phyloP scores from a whole-genome alignment of 2,797 vertebrate species.

The Echiichthys vipera region DNA sequence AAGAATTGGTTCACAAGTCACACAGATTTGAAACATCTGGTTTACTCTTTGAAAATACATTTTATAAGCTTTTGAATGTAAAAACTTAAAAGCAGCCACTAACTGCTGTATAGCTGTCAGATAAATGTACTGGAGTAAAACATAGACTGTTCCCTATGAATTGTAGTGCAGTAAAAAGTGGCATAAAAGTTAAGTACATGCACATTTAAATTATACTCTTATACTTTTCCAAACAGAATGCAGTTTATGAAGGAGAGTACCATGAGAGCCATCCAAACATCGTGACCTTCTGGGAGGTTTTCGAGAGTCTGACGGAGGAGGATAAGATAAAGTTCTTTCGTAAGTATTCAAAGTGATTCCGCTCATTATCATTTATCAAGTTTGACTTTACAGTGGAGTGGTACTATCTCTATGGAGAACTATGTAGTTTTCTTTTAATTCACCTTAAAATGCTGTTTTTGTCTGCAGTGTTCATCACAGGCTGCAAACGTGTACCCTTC shows the following conservation, averaged over 20 bases:
- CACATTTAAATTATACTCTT: background rate
- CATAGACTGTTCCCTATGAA: background rate
- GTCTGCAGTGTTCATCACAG: slow-evolving; percentile 86
- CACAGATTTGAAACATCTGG: background rate
- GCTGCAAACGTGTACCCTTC: slow-evolving; percentile 81
- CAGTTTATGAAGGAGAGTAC: slow-evolving; percentile 91
- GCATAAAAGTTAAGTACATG: background rate
- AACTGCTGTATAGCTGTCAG: background rate
- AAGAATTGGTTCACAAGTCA: background rate
- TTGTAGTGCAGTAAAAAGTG: background rate
- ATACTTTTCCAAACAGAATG: slow-evolving; percentile 83
- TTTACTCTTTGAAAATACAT: background rate
- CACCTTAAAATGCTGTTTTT: background rate
- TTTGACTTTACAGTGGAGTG: background rate
- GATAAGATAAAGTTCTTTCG: slow-evolving; percentile 93
- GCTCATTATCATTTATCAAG: background rate
- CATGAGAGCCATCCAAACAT: slow-evolving; percentile 90
- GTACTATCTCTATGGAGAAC: no score
- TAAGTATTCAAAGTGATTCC: slow-evolving; percentile 81
- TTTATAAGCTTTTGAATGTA: background rate
- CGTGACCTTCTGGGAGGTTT: slow-evolving; percentile 93
- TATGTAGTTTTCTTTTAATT: no score
- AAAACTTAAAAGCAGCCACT: background rate
- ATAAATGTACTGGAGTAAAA: background rate
- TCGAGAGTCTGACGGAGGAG: slow-evolving; percentile 89